Base-by-base conservation (phyloP, 2,797 vertebrate genomes). In the Danio jaintianensis region DNA sequence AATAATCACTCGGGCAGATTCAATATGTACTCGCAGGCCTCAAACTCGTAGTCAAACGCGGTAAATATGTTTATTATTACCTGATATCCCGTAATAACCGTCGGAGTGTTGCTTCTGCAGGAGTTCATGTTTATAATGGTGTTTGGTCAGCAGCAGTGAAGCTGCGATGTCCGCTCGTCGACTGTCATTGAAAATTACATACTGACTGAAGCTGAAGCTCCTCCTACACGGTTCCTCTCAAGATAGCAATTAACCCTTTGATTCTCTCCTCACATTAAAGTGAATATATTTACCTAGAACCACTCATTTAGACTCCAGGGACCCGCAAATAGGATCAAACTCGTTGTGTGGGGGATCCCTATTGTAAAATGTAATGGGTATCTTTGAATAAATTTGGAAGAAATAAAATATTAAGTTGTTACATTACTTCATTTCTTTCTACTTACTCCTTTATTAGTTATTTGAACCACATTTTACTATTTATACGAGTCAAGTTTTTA, bases 1-100 rank as follows among this genome's bases (percentile, higher is more conserved):
- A 18, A 20, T 22, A 59, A 18, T n/a, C 18, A 59, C 16, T 2
- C 11, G 10, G 9, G 47, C 77, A 71, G 67, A 71, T 71, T 80
- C 78, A 18, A 7, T 59, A 56, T 55, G 62, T 62, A 36, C 2
- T 29, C 4, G 13, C 22, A 42, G n/a, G 12, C 12, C 13, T 11
- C 16, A 50, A 48, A 48, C 45, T 10, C 6, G 6, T 11, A 2
- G 2, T 40, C 16, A 11, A 40, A 50, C 2, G 8, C 5, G 3
- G 13, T n/a, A 70, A 22, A 11, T 12, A 36, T 2, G 5, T 38
- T 6, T 12, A 68, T 73, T 76, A 52, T 78, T 84, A 86, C 85
- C 85, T 80, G 73, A 80, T 62, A 69, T 20, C 45, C 53, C 64
- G 11, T 13, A 16, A 62, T 55, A 66, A 75, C 63, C 7, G 47